These are phyloP conservation scores for Alces alces DNA, from an alignment of 2,113 vertebrate species.

Conservation along the genomic window DNA sequence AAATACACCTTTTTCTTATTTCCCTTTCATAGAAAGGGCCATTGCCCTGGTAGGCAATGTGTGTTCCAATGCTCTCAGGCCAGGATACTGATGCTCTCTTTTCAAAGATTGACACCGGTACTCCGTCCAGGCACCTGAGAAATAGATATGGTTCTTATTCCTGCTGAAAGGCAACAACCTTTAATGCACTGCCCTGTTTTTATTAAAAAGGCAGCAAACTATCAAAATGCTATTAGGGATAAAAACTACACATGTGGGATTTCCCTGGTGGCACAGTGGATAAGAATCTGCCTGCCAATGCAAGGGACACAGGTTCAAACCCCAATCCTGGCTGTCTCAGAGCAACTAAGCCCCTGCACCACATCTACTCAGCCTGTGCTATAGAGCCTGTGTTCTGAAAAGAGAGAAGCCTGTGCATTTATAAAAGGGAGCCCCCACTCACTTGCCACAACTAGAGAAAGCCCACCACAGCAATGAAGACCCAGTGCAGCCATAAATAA, in stretches of 20 bases:
- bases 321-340: not conserved
- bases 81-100: not conserved
- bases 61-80: not conserved
- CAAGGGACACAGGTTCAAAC: not conserved
- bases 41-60: not conserved
- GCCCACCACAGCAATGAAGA: not conserved
- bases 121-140: not conserved
- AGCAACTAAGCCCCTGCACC: not conserved
- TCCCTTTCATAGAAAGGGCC: constrained; percentile 35
- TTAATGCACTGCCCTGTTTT: not conserved
- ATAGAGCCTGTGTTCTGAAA: not conserved
- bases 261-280: not conserved
- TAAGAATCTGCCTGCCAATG: not conserved
- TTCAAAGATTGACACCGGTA: not conserved
- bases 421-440: not conserved
- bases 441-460: not conserved
- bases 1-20: not conserved
- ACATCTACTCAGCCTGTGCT: not conserved
- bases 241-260: constrained; percentile 30
- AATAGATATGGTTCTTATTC: not conserved
- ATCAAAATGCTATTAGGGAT: constrained; percentile 65
- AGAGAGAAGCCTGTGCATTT: not conserved
- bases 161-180: not conserved
- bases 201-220: constrained; percentile 22
- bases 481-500: not conserved